A percentile compares a stretch with the other conserved stretches of the same genome.
Evolutionary conservation across 1,140 invertebrate genomes (phyloP).

Genomic region (Sminthurides bifidus): DNA sequence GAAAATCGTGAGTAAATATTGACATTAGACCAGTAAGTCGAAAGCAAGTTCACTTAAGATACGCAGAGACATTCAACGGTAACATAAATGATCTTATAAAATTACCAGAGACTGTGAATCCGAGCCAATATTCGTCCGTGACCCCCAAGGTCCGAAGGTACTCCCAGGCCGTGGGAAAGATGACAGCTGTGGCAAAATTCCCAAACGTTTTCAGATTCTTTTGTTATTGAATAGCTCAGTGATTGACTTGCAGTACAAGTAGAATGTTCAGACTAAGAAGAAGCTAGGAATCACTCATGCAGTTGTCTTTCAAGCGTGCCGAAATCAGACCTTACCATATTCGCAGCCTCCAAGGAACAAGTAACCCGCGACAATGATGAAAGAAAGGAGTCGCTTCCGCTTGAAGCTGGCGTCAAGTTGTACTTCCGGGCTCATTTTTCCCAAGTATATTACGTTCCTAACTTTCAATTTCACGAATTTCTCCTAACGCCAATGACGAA

Average conservation of each 20-base stretch:
- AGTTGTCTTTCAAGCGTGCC: no score
- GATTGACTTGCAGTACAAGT: not conserved
- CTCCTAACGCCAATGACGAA: no score
- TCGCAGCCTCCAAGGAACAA: conserved; percentile 27
- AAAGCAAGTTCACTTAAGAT: no score
- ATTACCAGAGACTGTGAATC: conserved; percentile 31
- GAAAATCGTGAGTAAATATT: no score
- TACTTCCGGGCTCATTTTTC: no score
- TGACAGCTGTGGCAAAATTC: conserved; percentile 23
- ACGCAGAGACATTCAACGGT: no score
- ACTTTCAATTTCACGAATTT: no score
- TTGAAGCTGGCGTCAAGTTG: conserved; percentile 14
- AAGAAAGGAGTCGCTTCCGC: conserved; percentile 15
- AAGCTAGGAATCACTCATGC: no score
- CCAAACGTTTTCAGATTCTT: not conserved
- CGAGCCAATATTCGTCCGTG: conserved; percentile 28
- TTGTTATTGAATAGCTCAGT: no score
- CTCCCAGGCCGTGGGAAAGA: conserved; percentile 30
- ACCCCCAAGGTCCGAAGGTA: conserved; percentile 28
- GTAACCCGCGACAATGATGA: conserved; percentile 21
- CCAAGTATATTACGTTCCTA: no score
- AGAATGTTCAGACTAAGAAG: not conserved
- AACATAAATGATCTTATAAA: no score
- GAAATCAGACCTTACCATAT: conserved; percentile 17
- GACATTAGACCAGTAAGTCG: no score